Evolutionary conservation across 2,888 invertebrate genomes (phyloP).

Genomic region (Lagria hirta): DNA sequence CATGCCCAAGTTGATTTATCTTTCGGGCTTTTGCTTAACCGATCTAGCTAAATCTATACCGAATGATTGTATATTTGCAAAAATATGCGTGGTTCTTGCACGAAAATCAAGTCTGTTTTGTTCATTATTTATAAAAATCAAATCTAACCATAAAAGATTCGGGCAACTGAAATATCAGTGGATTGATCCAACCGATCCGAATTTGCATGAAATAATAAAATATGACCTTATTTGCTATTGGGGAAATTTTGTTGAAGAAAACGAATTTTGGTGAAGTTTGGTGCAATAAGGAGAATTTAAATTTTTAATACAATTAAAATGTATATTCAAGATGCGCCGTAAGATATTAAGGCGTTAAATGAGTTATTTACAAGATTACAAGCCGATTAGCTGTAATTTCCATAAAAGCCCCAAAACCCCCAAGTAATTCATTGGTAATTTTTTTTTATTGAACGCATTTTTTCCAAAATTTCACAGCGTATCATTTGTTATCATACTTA

Average conservation of each 20-base stretch:
- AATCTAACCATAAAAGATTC: conserved; percentile 20
- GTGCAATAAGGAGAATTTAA: conserved; percentile 13
- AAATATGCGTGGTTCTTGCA: conserved; percentile 3
- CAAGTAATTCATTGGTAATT: too few species aligned
- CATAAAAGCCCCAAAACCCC: conserved; percentile 18
- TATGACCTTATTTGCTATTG: conserved; percentile 4
- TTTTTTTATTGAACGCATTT: too few species aligned
- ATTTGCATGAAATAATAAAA: conserved; percentile 19
- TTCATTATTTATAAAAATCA: conserved; percentile 20
- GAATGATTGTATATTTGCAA: conserved; percentile 10
- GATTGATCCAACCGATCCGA: conserved; percentile 13
- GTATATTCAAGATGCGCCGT: conserved; percentile 8
- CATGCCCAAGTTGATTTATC: conserved; percentile 7
- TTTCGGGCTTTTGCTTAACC: conserved; percentile 16
- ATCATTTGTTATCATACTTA: too few species aligned
- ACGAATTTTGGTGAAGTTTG: too few species aligned
- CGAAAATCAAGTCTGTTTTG: conserved; percentile 14
- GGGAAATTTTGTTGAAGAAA: conserved; percentile 6
- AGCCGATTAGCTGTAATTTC: conserved; percentile 17
- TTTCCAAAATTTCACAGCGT: too few species aligned
- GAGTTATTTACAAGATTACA: conserved; percentile 16
- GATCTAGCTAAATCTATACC: conserved; percentile 15
- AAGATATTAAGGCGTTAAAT: conserved; percentile 9
- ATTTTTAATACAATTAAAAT: conserved; percentile 12
- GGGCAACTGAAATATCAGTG: conserved; percentile 19